phyloP scores from a whole-genome alignment of 2,888 invertebrate genomes.

The Aricia artaxerxes region DNA sequence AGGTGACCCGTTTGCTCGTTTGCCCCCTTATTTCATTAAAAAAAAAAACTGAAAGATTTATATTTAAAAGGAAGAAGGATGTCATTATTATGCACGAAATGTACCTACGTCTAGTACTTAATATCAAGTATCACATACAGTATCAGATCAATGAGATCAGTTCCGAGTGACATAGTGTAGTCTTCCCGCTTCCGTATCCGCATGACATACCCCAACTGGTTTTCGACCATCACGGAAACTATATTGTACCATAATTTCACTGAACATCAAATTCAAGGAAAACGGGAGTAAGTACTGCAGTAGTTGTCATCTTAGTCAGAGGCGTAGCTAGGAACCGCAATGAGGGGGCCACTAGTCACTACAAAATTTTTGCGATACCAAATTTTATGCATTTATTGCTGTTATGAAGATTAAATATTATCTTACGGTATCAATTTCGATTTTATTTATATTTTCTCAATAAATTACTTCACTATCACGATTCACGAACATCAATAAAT shows the following conservation, averaged over 20 bases:
- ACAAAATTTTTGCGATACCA: background rate
- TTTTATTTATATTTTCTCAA: background rate
- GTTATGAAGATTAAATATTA: background rate
- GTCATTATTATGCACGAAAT: no score
- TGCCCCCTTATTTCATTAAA: no score
- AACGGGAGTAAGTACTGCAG: background rate
- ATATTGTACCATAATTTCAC: background rate
- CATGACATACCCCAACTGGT: background rate
- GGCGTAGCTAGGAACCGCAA: background rate
- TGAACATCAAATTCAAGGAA: conserved; percentile 3
- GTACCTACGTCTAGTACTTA: no score
- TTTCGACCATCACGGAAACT: conserved; percentile 6
- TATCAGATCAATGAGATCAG: conserved; percentile 1
- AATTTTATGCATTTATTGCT: background rate
- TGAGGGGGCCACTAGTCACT: background rate
- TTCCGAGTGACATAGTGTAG: background rate
- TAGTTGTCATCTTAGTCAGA: background rate
- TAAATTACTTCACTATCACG: background rate
- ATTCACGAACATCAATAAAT: background rate
- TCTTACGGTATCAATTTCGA: background rate
- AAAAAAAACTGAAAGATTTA: no score
- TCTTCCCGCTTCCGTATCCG: background rate
- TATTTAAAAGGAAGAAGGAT: no score
- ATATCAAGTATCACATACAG: no score
- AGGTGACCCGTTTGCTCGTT: no score